Percentiles rank a stretch among this genome's conserved stretches.
Conservation (phyloP, 35 echinoderm and acorn worm species). For the Apostichopus californicus region DNA sequence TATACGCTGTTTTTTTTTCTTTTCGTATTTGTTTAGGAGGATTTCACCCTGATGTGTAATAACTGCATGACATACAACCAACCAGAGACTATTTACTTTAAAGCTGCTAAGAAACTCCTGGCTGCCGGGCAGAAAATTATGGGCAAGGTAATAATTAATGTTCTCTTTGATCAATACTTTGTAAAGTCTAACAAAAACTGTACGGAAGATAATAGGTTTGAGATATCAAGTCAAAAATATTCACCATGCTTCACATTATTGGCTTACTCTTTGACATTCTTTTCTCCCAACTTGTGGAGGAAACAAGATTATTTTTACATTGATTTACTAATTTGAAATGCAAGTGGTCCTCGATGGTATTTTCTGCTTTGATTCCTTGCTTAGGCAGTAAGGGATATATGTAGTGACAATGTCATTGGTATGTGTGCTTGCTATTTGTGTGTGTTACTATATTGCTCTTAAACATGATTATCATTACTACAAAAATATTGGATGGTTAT, state of each 20-base stretch:
- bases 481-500: not conserved
- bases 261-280: no score
- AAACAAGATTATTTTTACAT: no score
- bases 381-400: not conserved
- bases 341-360: no score
- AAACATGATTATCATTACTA: not conserved
- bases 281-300: no score
- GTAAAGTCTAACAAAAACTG: no score
- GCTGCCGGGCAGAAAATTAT: constrained; percentile 73
- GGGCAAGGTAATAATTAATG: constrained; percentile 68
- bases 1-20: no score
- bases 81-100: constrained; percentile 94
- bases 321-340: no score
- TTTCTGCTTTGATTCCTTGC: not conserved
- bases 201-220: no score
- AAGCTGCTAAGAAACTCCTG: constrained; percentile 85
- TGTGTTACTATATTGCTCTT: not conserved
- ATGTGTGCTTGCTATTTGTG: not conserved
- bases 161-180: no score
- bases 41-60: constrained; percentile 91
- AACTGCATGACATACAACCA: constrained; percentile 96
- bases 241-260: no score
- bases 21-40: constrained; percentile 68
- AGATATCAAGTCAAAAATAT: no score
- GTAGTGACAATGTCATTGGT: not conserved